These are phyloP conservation scores for Ibycter americanus DNA, from an alignment of 2,797 vertebrate species.

Conservation along the genomic window DNA sequence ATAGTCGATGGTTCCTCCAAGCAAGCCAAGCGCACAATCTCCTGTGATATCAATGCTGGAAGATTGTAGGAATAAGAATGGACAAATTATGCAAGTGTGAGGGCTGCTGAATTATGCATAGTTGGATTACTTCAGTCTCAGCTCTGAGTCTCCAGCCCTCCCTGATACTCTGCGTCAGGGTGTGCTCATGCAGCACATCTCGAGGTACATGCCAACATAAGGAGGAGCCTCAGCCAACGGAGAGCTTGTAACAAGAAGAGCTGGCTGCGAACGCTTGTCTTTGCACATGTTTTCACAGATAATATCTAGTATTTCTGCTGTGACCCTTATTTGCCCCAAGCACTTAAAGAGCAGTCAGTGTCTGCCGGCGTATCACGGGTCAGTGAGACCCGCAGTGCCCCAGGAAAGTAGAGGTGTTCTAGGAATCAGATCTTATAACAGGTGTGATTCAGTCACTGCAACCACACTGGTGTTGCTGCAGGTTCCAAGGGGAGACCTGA, in stretches of 20 bases:
- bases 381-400: fast-evolving
- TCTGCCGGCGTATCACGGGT: fast-evolving
- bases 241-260: not conserved
- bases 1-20: not conserved
- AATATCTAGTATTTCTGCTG: not conserved
- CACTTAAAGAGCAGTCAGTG: not conserved
- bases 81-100: not conserved
- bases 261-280: not conserved
- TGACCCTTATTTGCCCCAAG: not conserved
- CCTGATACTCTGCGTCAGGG: not conserved
- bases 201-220: fast-evolving
- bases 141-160: not conserved
- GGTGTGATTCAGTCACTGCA: not conserved
- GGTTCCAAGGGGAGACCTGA: not conserved
- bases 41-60: not conserved
- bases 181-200: not conserved
- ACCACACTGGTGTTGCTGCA: fast-evolving
- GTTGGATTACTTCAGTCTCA: not conserved
- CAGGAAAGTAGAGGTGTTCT: not conserved
- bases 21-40: not conserved
- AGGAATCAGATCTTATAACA: not conserved
- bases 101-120: not conserved
- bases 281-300: not conserved
- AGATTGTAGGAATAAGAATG: not conserved
- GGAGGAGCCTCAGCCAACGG: not conserved